Evolutionary conservation across 2,888 invertebrate genomes (phyloP), one percentile per base, ranked within the genome.

Genomic region (Lymantria monacha): DNA sequence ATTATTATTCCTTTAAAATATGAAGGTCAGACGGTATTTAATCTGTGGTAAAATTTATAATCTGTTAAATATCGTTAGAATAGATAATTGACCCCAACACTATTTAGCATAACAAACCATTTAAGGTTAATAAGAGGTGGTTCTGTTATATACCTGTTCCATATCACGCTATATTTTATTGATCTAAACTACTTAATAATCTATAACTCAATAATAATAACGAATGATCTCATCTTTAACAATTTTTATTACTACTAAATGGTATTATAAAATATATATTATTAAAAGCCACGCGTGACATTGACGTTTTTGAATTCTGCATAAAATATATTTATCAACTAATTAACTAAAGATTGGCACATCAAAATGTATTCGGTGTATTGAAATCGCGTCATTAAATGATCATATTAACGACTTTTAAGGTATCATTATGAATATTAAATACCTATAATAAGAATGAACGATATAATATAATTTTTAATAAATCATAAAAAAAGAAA

Each of bases 401-500:
- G 53, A 53, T 54, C 49, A 54, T 48, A 46, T 37, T 49, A 46
- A 42, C 12, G 8, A 50, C 40, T 49, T 43, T 42, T 13, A 48
- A 44, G 45, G 44, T 40, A 36, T 49, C 37, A 22, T 12, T 15
- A 55, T 54, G 14, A 57, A 57, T 52, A 57, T 51, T 42, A 45
- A 57, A 49, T 48, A 46, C 14, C 36, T 22, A 45, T 49, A 56
- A 37, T 40, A 46, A 49, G 53, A 43, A 44, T 9, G 48, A 9
- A 12, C 31, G 30, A 51, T 30, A 46, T 10, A 46, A 42, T 41
- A 51, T 51, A 46, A 52, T 49, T 50, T 48, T 9, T 15, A 46
- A 65, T 62, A 67, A 67, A 67, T 57, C 46, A 65, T 48, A 57
- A 53, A 40, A n/a, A n/a, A n/a, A n/a, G n/a, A n/a, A 53, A 40